A percentile compares a stretch with the other conserved stretches of the same genome.
phyloP scores from a whole-genome alignment of 2,888 invertebrate species.

The Hydrotaea diabolus region DNA sequence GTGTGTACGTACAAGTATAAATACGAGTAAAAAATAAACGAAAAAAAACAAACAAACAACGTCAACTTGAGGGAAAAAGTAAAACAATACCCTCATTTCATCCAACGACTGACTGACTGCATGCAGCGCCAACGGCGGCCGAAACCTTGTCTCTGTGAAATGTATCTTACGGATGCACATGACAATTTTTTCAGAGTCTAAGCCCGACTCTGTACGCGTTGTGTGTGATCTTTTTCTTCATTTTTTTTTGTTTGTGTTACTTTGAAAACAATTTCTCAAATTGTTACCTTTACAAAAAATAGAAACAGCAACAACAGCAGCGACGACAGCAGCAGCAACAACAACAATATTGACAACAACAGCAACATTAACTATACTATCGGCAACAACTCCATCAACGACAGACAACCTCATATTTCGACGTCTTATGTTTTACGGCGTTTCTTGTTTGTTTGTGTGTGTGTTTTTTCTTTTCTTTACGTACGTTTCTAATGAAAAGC shows the following conservation, averaged over 20 bases:
- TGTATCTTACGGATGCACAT: slow-evolving; percentile 69
- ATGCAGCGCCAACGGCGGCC: slow-evolving; percentile 52
- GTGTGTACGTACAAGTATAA: not conserved
- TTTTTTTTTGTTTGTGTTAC: slow-evolving; percentile 7
- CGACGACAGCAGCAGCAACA: not conserved
- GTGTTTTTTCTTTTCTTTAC: no score
- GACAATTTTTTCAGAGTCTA: slow-evolving; percentile 57
- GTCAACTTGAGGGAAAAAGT: slow-evolving; percentile 51
- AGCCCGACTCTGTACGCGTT: not conserved
- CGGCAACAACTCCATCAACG: not conserved
- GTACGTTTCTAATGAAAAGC: slow-evolving; percentile 16
- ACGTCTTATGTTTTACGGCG: slow-evolving; percentile 11
- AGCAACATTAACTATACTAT: not conserved
- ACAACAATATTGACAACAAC: not conserved
- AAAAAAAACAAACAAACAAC: slow-evolving; percentile 19
- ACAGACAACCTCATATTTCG: not conserved
- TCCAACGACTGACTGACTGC: slow-evolving; percentile 59
- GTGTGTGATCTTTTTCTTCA: slow-evolving; percentile 6
- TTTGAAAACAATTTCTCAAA: slow-evolving; percentile 37
- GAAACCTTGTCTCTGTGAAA: slow-evolving; percentile 68
- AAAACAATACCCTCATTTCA: slow-evolving; percentile 67
- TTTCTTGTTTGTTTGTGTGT: slow-evolving; percentile 4
- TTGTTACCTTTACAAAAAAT: slow-evolving; percentile 22
- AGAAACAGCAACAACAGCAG: not conserved
- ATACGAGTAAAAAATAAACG: not conserved